These are phyloP conservation scores for Ammodytes marinus DNA, from an alignment of 2,113 vertebrate genomes.

Conservation along the genomic window DNA sequence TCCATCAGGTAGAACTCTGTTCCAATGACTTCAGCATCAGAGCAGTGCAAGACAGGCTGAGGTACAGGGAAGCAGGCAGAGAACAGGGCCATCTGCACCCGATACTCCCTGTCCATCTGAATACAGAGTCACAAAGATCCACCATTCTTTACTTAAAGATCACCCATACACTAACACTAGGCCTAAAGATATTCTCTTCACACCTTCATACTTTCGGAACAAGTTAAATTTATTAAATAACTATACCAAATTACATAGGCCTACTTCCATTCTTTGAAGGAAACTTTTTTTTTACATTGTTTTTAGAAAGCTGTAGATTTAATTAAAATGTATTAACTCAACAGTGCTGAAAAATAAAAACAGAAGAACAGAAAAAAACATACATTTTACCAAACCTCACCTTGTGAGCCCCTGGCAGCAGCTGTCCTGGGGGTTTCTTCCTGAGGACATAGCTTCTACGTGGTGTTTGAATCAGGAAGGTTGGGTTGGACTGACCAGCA, in stretches of 20 bases:
- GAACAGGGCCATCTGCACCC: constrained; percentile 91
- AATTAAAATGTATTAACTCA: no score
- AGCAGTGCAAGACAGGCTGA: constrained; percentile 89
- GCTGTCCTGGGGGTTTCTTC: constrained; percentile 92
- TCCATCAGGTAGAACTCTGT: constrained; percentile 97
- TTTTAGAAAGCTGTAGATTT: no score
- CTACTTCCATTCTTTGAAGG: no score
- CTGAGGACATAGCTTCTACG: constrained; percentile 88
- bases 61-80: constrained; percentile 92
- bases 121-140: constrained; percentile 9
- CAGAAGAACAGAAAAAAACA: neutral
- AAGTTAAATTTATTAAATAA: no score
- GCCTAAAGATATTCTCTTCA: neutral
- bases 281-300: no score
- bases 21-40: constrained; percentile 88
- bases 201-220: no score
- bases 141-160: neutral
- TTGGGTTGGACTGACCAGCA: constrained; percentile 94
- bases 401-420: constrained; percentile 92
- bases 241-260: no score
- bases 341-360: neutral
- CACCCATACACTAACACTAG: neutral
- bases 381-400: constrained; percentile 65
- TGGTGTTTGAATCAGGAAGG: constrained; percentile 90
- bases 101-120: constrained; percentile 92